Conservation (phyloP, 2,888 invertebrate genomes). For the Uropetala carovei region DNA sequence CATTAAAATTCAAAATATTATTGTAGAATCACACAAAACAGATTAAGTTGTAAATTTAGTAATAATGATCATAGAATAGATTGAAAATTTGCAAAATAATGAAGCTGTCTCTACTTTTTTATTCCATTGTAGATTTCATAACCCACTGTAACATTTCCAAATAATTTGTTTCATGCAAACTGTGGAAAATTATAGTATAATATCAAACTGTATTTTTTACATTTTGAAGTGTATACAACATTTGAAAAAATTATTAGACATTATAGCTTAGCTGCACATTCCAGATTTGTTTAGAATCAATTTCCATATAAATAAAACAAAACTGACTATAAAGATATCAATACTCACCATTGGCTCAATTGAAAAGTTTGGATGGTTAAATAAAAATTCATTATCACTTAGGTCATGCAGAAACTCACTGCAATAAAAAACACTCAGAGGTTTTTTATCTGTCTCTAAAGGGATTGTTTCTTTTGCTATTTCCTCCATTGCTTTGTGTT, state of each 20-base stretch:
- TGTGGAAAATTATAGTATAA: too few species aligned
- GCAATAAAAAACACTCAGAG: constrained; percentile 67
- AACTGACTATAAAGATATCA: too few species aligned
- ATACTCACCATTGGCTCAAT: constrained; percentile 77
- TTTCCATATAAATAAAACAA: too few species aligned
- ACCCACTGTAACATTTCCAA: background rate
- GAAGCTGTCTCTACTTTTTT: background rate
- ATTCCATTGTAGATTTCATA: background rate
- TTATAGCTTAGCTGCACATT: too few species aligned
- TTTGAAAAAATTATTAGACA: too few species aligned
- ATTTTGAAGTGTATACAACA: too few species aligned
- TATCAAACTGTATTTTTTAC: too few species aligned
- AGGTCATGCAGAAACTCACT: constrained; percentile 73
- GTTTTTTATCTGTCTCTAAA: background rate
- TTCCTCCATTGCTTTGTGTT: background rate
- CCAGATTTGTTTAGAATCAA: too few species aligned
- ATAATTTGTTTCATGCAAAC: background rate
- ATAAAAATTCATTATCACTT: constrained; percentile 72
- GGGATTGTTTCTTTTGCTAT: too few species aligned
- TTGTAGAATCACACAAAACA: too few species aligned
- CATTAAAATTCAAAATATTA: too few species aligned
- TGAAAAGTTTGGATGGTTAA: constrained; percentile 74
- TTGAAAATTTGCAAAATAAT: background rate
- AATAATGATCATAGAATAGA: background rate
- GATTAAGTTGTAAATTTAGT: too few species aligned